A percentile compares a stretch with the other conserved stretches of the same genome.
These are phyloP conservation scores for Loriculus beryllinus DNA, from an alignment of 2,797 vertebrate species.

Conservation along the genomic window DNA sequence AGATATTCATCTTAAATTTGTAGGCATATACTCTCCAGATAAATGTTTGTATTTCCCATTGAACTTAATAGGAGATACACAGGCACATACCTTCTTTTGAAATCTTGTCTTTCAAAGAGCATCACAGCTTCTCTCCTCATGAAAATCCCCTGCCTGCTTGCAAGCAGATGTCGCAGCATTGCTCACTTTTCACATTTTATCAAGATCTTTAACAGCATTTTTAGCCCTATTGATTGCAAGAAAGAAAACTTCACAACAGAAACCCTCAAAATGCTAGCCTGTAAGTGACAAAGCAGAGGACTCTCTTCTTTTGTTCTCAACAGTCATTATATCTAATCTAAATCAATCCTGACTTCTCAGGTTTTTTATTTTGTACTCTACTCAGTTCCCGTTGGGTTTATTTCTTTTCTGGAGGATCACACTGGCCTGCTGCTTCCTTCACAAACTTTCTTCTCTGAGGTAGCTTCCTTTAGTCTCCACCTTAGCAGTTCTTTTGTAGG, in stretches of 20 bases:
- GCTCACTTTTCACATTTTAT: neutral
- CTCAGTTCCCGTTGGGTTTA: neutral
- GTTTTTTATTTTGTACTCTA: neutral
- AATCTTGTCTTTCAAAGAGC: neutral
- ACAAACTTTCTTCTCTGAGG: neutral
- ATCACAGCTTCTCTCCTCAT: neutral
- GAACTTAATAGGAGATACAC: neutral
- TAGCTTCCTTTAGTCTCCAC: neutral
- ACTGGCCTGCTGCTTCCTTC: neutral
- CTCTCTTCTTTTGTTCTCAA: neutral
- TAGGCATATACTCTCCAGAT: neutral
- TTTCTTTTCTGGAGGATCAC: neutral
- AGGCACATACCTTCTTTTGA: neutral
- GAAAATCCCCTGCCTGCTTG: neutral
- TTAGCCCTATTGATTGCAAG: neutral
- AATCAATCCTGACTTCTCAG: neutral
- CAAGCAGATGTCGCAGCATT: neutral
- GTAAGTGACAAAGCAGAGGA: neutral
- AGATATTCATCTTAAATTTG: neutral
- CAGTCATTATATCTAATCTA: neutral
- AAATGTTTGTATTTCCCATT: neutral
- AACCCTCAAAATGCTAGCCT: neutral
- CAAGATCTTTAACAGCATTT: neutral
- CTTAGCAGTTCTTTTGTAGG: neutral
- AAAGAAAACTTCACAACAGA: neutral